phyloP scores from a whole-genome alignment of 1,140 invertebrate species.

The Drosophila arawakana region DNA sequence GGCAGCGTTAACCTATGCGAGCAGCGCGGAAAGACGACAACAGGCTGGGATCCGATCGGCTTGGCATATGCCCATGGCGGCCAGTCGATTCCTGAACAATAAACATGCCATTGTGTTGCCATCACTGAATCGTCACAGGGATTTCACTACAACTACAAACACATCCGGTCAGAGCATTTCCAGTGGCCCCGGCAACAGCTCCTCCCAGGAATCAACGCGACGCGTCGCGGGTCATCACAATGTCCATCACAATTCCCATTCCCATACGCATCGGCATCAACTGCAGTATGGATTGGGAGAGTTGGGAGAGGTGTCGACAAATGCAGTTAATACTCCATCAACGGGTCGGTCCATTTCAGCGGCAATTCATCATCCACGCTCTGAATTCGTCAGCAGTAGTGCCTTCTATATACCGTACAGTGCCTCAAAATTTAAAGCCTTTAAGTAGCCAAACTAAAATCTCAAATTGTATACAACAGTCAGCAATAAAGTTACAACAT shows the following conservation, averaged over 20 bases:
- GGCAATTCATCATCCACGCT: conserved; percentile 72
- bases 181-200: conserved; percentile 53
- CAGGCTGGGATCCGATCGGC: conserved; percentile 62
- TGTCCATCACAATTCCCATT: not conserved
- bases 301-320: conserved; percentile 39
- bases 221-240: not conserved
- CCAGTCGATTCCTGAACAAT: conserved; percentile 73
- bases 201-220: conserved; percentile 37
- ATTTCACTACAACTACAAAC: conserved; percentile 48
- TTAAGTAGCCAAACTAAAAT: conserved; percentile 70
- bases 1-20: conserved; percentile 61
- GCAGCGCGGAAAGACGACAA: conserved; percentile 43
- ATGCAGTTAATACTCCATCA: conserved; percentile 70
- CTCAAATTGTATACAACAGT: conserved; percentile 42
- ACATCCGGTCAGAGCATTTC: conserved; percentile 62
- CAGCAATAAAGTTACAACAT: conserved; percentile 60
- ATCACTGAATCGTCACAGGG: conserved; percentile 58
- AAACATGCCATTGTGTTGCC: conserved; percentile 74
- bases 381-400: conserved; percentile 62
- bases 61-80: conserved; percentile 75
- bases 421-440: conserved; percentile 83
- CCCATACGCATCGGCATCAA: conserved; percentile 1
- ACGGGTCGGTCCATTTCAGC: conserved; percentile 77
- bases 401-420: conserved; percentile 81
- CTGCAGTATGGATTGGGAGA: conserved; percentile 46